Evolutionary conservation across 2,888 invertebrate genomes (phyloP).

Genomic region (Epiblema foenella): DNA sequence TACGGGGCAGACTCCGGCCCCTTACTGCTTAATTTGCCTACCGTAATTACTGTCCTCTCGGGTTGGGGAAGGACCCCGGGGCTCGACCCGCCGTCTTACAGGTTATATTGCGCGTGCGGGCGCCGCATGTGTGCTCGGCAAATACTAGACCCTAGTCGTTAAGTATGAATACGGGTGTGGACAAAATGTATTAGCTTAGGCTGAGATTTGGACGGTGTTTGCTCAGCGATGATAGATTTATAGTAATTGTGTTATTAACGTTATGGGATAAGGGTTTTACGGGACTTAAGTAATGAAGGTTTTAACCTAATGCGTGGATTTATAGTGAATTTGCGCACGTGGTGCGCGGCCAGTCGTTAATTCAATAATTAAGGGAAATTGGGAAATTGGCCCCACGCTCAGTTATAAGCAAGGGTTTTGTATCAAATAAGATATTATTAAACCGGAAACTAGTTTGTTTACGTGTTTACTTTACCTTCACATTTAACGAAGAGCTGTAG

Average conservation of each 20-base stretch:
- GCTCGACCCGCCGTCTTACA: constrained; percentile 81
- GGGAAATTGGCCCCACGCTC: constrained; percentile 24
- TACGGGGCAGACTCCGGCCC: constrained; percentile 68
- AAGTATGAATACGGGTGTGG: constrained; percentile 85
- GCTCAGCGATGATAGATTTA: constrained; percentile 84
- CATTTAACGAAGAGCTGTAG: constrained; percentile 22
- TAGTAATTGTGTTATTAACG: constrained; percentile 86
- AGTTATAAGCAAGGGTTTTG: constrained; percentile 18
- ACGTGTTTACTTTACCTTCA: constrained; percentile 11
- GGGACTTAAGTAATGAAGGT: constrained; percentile 84
- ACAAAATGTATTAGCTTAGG: constrained; percentile 85
- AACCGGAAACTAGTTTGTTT: constrained; percentile 4
- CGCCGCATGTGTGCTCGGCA: constrained; percentile 82
- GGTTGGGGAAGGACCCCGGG: constrained; percentile 79
- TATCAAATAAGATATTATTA: constrained; percentile 1
- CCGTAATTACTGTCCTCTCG: constrained; percentile 86
- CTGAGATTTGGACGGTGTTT: constrained; percentile 84
- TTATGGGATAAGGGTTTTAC: constrained; percentile 85
- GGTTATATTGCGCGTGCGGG: constrained; percentile 84
- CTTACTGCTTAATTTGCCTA: constrained; percentile 86
- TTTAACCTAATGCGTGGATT: constrained; percentile 81
- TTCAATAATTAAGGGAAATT: constrained; percentile 54
- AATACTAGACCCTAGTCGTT: constrained; percentile 83
- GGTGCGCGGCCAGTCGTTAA: constrained; percentile 67
- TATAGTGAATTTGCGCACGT: constrained; percentile 79